Evolutionary conservation across 2,113 vertebrate genomes (phyloP), one percentile per base, ranked within the genome.

Genomic region (Psilopsiagon aurifrons): DNA sequence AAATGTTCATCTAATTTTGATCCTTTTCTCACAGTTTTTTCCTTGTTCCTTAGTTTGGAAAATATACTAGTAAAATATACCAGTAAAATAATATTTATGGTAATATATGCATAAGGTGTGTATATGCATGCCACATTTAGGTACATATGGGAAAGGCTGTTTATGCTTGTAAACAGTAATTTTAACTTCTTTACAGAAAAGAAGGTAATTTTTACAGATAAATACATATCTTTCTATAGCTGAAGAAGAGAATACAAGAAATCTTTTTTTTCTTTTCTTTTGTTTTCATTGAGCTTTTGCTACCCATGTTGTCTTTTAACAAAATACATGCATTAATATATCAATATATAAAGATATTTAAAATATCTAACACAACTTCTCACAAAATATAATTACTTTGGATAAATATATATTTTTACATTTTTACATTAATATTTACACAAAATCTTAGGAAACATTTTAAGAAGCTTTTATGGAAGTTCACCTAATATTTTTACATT

Each of bases 271-370:
- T 47, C 43, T 5, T 47, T 27, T 11, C 16, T 31, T 23, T 14
- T 9, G 1, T 17, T 27, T 43, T 31, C 15, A 33, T 78, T 69
- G 0, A 0, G 5, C 2, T 82, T 86, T n/a, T 77, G 4, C 6
- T 66, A 51, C 2, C 13, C 7, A 7, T 23, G 23, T n/a, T 80
- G 35, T 2, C 5, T 57, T 69, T 64, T 18, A 29, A 66, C 20
- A 69, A 86, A 60, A 73, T 31, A 60, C 6, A 3, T 1, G 0
- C 13, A 19, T 39, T 19, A 16, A 17, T 39, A 51, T 22, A 49
- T 20, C 37, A 13, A 17, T 39, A 52, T 23, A 59, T 23, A 41
- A 89, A 54, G 13, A 20, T 16, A 41, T 35, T 44, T 43, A 64
- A 95, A 76, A 54, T n/a, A 73, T 4, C 4, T 37, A 88, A 43